Base-by-base conservation (phyloP, 2,113 vertebrate species). In the Cavia aperea region DNA sequence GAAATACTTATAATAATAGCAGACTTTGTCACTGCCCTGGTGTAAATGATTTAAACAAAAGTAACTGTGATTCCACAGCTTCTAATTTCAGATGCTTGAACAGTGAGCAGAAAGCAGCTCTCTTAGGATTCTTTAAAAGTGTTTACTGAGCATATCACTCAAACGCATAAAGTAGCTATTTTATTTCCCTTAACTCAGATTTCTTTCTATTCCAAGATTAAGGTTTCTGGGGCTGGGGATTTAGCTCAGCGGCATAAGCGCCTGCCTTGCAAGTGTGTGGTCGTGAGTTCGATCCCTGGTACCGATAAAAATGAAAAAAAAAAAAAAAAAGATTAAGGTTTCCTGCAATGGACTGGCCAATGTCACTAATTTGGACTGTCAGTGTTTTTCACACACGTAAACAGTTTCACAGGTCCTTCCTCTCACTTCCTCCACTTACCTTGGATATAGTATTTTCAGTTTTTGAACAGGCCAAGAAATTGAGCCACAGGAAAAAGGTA, bases 401-500 rank as follows among this genome's bases (percentile, higher is more conserved):
- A 54, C 43, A 13, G 24, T 84, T 85, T n/a, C 63, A 43, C 63
- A 60, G 31, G 24, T 66, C 26, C 36, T 26, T 79, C 15, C 33
- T n/a, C 31, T 51, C 18, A 70, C n/a, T 26, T 75, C 66, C 39
- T 68, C 12, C 29, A 68, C 63, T 93, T 86, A 85, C n/a, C 46
- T 73, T 39, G 31, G 39, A n/a, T 24, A 26, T 43, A 75, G 49
- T 56, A 93, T 81, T 79, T 86, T 88, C 68, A 81, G 8, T n/a
- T 46, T 95, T 88, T 91, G 86, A 66, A 81, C 4, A 78, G 49
- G 13, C n/a, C 81, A 89, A 68, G 56, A 24, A 84, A 93, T 78
- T 84, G 72, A 91, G 65, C 51, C 36, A 60, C 7, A 82, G 39
- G 46, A 39, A 93, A 91, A 91, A 58, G 63, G 36, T 90, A 77